A percentile compares a stretch with the other conserved stretches of the same genome.
Evolutionary conservation across 2,888 invertebrate species (phyloP).

Genomic region (Ferdinandea cuprea): DNA sequence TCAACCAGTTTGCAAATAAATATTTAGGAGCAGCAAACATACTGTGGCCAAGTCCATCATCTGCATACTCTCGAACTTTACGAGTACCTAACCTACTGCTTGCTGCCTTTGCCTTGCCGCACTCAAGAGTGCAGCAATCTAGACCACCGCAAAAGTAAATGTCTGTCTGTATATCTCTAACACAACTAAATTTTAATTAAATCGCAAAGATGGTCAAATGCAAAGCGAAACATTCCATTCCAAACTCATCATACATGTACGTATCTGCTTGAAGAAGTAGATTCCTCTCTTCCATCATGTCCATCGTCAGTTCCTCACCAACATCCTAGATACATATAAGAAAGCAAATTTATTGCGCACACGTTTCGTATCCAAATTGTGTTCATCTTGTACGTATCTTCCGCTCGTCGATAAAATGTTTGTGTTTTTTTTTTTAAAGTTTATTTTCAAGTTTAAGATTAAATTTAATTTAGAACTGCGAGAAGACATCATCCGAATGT

Average conservation of each 20-base stretch:
- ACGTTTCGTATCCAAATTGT: constrained; percentile 35
- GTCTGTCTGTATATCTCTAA: not conserved
- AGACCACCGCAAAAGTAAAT: constrained; percentile 1
- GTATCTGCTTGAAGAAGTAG: not conserved
- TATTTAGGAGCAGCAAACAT: not conserved
- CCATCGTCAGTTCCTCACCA: not conserved
- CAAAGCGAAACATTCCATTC: not conserved
- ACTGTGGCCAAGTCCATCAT: too few relatives aligned
- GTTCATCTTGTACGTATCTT: not conserved
- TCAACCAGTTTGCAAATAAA: constrained; percentile 1
- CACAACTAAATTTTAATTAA: constrained; percentile 3
- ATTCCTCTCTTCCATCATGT: not conserved
- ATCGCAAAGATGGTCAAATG: not conserved
- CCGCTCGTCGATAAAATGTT: constrained; percentile 35
- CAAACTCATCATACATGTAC: not conserved
- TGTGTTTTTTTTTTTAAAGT: constrained; percentile 45
- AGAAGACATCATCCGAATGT: not conserved
- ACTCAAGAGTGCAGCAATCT: too few relatives aligned
- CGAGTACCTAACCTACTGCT: not conserved
- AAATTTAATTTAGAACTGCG: constrained; percentile 36
- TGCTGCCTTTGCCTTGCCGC: not conserved
- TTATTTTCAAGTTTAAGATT: constrained; percentile 29
- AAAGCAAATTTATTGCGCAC: constrained; percentile 35
- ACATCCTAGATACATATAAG: not conserved
- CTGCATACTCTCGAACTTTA: too few relatives aligned